Conservation (phyloP, 2,797 vertebrate genomes). For the Cuculus canorus region DNA sequence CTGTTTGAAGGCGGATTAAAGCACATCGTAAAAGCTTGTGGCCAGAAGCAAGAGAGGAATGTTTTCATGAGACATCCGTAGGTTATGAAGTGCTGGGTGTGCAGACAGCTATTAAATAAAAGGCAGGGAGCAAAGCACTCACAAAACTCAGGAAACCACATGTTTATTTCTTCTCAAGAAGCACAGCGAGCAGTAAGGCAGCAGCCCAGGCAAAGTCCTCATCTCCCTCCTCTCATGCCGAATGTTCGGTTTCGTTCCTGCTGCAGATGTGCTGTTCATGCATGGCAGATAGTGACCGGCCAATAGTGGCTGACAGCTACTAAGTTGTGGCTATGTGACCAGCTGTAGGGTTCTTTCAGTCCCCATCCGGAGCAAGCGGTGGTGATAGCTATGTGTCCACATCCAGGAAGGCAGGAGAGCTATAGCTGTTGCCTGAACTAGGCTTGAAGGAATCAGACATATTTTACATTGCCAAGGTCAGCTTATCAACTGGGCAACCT, state of each 20-base stretch:
- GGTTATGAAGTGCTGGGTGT: constrained; percentile 16
- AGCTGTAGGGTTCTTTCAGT: background rate
- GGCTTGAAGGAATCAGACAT: background rate
- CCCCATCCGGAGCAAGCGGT: fast-evolving
- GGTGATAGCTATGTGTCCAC: fast-evolving
- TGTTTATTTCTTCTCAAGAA: background rate
- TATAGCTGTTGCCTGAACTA: background rate
- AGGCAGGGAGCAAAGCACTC: constrained; percentile 24
- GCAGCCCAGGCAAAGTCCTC: background rate
- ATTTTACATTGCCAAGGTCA: background rate
- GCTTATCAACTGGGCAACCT: background rate
- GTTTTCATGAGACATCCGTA: constrained; percentile 47
- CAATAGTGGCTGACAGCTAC: background rate
- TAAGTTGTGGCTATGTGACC: background rate
- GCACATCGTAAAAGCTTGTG: constrained; percentile 32
- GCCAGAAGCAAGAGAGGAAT: constrained; percentile 57
- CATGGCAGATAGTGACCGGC: background rate
- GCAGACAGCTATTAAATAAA: constrained; percentile 42
- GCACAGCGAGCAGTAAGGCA: background rate
- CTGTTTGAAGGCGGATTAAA: constrained; percentile 66
- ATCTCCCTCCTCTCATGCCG: background rate
- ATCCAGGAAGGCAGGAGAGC: background rate
- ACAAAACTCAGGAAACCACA: constrained; percentile 46
- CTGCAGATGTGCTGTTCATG: background rate
- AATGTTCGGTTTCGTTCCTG: background rate